Base-by-base conservation (phyloP, 2,113 vertebrate species). In the Trichechus manatus region DNA sequence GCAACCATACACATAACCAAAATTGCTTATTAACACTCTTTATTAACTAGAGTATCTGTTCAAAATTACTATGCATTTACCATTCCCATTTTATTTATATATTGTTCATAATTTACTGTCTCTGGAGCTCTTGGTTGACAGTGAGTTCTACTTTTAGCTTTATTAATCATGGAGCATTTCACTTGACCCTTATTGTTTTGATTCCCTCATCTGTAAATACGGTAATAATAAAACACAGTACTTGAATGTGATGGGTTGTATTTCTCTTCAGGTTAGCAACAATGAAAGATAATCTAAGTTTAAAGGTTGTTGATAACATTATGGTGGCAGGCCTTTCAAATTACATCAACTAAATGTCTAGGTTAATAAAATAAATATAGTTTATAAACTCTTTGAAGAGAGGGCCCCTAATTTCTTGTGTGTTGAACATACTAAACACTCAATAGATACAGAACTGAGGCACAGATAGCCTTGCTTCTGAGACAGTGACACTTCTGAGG, bases 61-160 rank as follows among this genome's bases (percentile, higher is more conserved):
- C 78, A 87, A 87, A 91, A 89, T 87, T 88, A 5, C 36, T 77
- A 25, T 33, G 53, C 1, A 53, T 82, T 84, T 86, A 94, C 94
- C 39, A 91, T 27, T 96, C 95, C 3, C 13, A 61, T 89, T 97
- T 96, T 39, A 50, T 87, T 88, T 89, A 88, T 83, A 91, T 75
- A 75, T 79, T 70, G 39, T 36, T 53, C 68, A 79, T 36, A 59
- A 70, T 91, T 59, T 82, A 59, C 29, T 87, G 25, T 82, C 39
- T 79, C 53, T 84, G 17, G 29, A 81, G 13, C 11, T 95, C 42
- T 84, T 85, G 31, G 27, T 78, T 93, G 61, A 80, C 4, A 80
- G 17, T 88, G 36, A 87, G 3, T 23, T 94, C 36, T 94, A 63
- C 20, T 94, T 95, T 72, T 78, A 84, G 31, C 17, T 90, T 88